Evolutionary conservation across 2,888 invertebrate genomes (phyloP), one percentile per base, ranked within the genome.

Genomic region (Malthinus flaveolus): DNA sequence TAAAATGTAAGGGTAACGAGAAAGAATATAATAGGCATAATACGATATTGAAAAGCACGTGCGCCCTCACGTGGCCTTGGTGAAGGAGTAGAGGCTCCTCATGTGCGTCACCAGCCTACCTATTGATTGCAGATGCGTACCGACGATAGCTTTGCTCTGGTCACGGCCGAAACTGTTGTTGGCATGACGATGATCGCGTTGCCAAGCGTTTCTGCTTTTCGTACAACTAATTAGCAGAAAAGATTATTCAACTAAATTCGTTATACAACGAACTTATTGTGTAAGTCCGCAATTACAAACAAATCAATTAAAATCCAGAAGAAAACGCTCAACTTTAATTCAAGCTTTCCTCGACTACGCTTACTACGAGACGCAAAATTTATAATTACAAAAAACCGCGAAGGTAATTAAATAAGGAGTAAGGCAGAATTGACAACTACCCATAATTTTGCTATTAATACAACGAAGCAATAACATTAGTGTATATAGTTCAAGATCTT

Each of bases 101-200:
- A 66, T 72, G 76, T 77, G 75, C 77, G 77, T 77, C 76, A 77
- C 73, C 70, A 67, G 73, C 72, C 72, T 72, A 72, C 73, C 74
- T 75, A 76, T 76, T 72, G 69, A 69, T 69, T 72, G 68, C 65
- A 69, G 72, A 72, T 72, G 72, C 69, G 71, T 68, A 69, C 68
- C 57, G 59, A 63, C 69, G 71, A 71, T 73, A 70, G 67, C 64
- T 69, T 73, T 70, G 67, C 64, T 69, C 65, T 70, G 69, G 71
- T 71, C 71, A 72, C 68, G 71, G 71, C 70, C 71, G 69, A 71
- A 69, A 71, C 68, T 67, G 64, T 67, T 66, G 71, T 72, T 72
- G 71, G 72, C 72, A 73, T 73, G 72, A 70, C 68, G 67, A 72
- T 71, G 65, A 66, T 65, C 61, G 65, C 63, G 67, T 68, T 68